Base-by-base conservation (phyloP, 2,888 invertebrate species). In the Napeogenes inachia region DNA sequence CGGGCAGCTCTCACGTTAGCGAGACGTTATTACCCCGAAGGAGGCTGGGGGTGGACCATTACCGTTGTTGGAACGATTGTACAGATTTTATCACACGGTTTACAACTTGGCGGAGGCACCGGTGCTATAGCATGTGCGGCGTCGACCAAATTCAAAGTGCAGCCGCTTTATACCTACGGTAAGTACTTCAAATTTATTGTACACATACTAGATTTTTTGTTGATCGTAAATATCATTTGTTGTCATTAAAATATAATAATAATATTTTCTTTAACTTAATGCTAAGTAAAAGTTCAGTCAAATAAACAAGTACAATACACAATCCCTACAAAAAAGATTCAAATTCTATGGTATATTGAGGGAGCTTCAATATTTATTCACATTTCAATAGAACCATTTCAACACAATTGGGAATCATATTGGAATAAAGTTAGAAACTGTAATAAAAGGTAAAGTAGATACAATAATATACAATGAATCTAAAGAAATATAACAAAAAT, bases 1-100 rank as follows among this genome's bases (percentile, higher is more conserved):
- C 92, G 93, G 54, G 93, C 94, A 0, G 91, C 93, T 10, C 88
- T 93, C 59, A 91, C 94, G 55, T 89, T 94, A 55, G 93, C 93
- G 62, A 91, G 94, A 45, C 94, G 96, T 72, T 96, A 96, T 86
- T 96, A 96, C 82, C 96, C 96, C 4, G 96, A 96, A 87, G 96
- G 96, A 3, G 96, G 96, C 13, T 96, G 96, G 96, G 96, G 96
- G 13, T 96, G 95, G 95, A 92, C 95, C 58, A 92, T 96, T 64
- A 93, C 94, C 56, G 91, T 93, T 59, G 95, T 95, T 68, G 94
- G 94, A 33, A 92, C 94, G 35, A 84, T 95, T 62, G 94, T 95
- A 32, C 94, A 96, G 78, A 85, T 95, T 59, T 85, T 96, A 57
- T 93, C 94, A 57, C 94, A 95, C 73, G 96, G 96, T 6, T 84